Evolutionary conservation across 2,888 invertebrate genomes (phyloP).

Genomic region (Metallyticus violacea): DNA sequence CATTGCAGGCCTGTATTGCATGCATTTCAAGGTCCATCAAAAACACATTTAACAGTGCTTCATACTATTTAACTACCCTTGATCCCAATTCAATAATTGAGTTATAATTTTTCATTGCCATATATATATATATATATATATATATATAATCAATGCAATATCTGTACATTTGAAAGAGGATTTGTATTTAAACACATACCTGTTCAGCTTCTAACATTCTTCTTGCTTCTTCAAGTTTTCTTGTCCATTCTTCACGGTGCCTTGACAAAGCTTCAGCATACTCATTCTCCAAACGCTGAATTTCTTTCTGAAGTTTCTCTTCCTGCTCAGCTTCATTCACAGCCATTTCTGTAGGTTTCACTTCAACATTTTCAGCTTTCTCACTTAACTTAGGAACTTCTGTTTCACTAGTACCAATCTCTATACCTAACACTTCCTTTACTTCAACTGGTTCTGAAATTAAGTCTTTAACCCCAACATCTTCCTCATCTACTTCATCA

Average conservation of each 20-base stretch:
- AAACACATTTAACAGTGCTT: no score
- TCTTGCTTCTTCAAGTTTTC: constrained; percentile 10
- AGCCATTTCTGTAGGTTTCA: no score
- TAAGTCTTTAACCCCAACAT: background rate
- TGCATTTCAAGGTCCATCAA: no score
- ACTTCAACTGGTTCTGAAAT: background rate
- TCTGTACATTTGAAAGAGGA: no score
- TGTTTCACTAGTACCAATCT: background rate
- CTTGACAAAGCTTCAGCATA: constrained; percentile 18
- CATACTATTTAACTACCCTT: no score
- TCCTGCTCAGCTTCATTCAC: background rate
- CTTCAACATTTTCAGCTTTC: background rate
- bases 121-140: no score
- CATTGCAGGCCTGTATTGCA: no score
- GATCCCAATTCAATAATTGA: no score
- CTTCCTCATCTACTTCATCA: constrained; percentile 34
- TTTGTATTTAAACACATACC: no score
- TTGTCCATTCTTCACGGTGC: constrained; percentile 6
- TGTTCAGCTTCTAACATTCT: background rate
- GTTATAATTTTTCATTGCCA: no score
- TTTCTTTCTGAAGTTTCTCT: constrained; percentile 22
- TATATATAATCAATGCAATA: no score
- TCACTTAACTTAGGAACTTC: background rate
- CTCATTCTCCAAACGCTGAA: constrained; percentile 18
- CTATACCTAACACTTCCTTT: background rate